Evolutionary conservation across 2,888 invertebrate genomes (phyloP), one percentile per base, ranked within the genome.

Genomic region (Dusona sp.): DNA sequence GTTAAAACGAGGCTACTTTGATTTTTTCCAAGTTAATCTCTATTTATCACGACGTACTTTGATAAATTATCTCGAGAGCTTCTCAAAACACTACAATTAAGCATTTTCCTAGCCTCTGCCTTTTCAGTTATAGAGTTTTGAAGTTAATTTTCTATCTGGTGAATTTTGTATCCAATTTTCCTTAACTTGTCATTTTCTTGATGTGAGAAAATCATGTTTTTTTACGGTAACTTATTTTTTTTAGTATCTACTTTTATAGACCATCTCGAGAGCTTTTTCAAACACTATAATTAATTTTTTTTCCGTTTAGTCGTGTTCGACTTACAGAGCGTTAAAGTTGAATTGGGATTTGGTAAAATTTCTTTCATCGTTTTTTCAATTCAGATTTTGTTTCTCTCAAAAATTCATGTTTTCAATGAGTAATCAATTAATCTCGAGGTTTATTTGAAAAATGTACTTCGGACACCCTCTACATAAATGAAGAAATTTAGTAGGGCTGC

Each of bases 401-500:
- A 7, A 51, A 7, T 51, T 19, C 19, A 11, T 51, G 19, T 22
- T 6, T n/a, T 57, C 13, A 25, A 57, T 57, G 0, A 25, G 13
- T 22, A 0, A 57, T 57, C 19, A 25, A 57, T 25, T 1, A 25
- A 57, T 57, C 57, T 11, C 2, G 4, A 25, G 25, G 13, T 13
- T 57, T 13, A 13, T 57, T 57, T 13, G 22, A 57, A 9, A 45
- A 45, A 45, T 45, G 25, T 11, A 13, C 16, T 61, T 16, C 11
- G 16, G 61, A 61, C 61, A 61, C 61, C 29, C 61, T 61, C 16
- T 61, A 68, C 16, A 70, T 45, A 45, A 19, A 22, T 70, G 33
- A 48, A 48, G 25, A 70, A 8, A 67, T 29, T 25, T 51, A 70
- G 29, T 72, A 70, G 83, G 82, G 88, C 83, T 75, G 86, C 77